Evolutionary conservation across 2,888 invertebrate species (phyloP), one percentile per base, ranked within the genome.

Genomic region (Ptilodon capucinus): DNA sequence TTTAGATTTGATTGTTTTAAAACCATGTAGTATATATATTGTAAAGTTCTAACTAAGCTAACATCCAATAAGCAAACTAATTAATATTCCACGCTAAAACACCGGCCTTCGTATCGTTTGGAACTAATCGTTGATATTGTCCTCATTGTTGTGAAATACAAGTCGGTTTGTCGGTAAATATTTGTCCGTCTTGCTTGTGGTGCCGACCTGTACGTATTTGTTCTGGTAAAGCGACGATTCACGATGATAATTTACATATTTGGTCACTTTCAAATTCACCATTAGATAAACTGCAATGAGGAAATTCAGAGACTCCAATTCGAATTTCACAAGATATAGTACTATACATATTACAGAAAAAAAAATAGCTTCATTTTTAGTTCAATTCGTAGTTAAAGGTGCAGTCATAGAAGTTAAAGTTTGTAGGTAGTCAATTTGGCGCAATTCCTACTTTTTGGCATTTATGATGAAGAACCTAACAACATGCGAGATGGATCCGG

Each of bases 41-140:
- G n/a, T 28, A 11, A 28, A 28, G 11, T 4, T n/a, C 3, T 4
- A 28, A n/a, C 11, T 28, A 28, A 28, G 28, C 28, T 28, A 28
- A 28, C 14, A 34, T 39, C 19, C 19, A 21, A 21, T 21, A 21
- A 8, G 16, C 40, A 40, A 40, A 23, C 40, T 40, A 4, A 40
- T 40, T 25, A 40, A 25, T 40, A 40, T 40, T 40, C 40, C 9
- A 18, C 40, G 16, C 14, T 23, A 16, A 14, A 39, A 21, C 21
- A 25, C 21, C 11, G 25, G 25, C 40, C 40, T 40, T 40, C 40
- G 25, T 14, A 25, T 14, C 25, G 25, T 25, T 39, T 23, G 11
- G 19, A 40, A 25, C 40, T 40, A 40, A 25, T 40, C 25, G 40
- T 40, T 40, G 39, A 39, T 40, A 40, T 40, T 40, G 40, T 40